Conservation (phyloP, 2,888 invertebrate species). For the Nomada lathburiana region DNA sequence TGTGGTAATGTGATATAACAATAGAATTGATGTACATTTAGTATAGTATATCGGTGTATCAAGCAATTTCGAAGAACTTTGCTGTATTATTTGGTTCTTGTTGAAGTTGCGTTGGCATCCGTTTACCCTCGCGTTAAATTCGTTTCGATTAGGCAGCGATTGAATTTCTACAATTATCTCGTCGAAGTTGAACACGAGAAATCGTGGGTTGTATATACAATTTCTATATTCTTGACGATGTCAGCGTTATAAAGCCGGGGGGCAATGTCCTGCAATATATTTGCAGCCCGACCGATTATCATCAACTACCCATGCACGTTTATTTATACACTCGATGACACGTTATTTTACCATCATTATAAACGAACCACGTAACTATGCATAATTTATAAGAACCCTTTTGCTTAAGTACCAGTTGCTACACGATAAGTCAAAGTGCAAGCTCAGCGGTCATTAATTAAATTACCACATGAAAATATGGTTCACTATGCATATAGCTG, state of each 20-base stretch:
- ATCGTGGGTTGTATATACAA: too few relatives aligned
- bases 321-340: constrained; percentile 11
- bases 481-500: background rate
- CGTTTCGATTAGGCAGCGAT: too few relatives aligned
- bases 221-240: background rate
- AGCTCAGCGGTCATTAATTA: constrained; percentile 9
- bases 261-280: background rate
- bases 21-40: background rate
- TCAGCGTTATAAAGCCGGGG: background rate
- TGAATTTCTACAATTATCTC: too few relatives aligned
- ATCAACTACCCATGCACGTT: background rate
- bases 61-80: background rate
- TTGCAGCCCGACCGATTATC: background rate
- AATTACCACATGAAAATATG: background rate
- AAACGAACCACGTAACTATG: background rate
- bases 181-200: too few relatives aligned
- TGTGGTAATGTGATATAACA: background rate
- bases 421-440: constrained; percentile 1
- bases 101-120: too few relatives aligned
- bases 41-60: too few relatives aligned
- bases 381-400: background rate
- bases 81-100: background rate
- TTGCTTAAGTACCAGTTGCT: background rate
- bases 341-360: background rate
- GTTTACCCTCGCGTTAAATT: too few relatives aligned